Evolutionary conservation across 2,888 invertebrate genomes (phyloP).

Genomic region (Stictocephala bisonia): DNA sequence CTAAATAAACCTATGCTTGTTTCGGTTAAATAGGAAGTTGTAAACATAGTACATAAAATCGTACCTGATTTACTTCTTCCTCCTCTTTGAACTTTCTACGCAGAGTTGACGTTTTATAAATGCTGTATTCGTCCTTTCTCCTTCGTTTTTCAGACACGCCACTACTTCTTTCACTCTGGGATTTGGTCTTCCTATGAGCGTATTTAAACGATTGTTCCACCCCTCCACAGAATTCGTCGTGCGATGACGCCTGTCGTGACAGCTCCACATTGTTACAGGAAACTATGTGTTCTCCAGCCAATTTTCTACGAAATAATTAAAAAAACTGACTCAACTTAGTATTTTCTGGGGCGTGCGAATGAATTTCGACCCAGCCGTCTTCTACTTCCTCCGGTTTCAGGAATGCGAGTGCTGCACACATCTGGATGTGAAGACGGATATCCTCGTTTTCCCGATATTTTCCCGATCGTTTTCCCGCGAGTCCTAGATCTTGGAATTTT

Average conservation of each 20-base stretch:
- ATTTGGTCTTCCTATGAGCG: neutral
- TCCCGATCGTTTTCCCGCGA: too few relatives aligned
- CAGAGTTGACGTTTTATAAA: too few relatives aligned
- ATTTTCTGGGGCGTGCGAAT: conserved; percentile 10
- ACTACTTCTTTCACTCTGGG: neutral
- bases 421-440: conserved; percentile 2
- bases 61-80: too few relatives aligned
- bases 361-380: conserved; percentile 13
- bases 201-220: conserved; percentile 22
- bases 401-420: conserved; percentile 29
- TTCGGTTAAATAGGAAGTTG: too few relatives aligned
- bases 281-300: neutral
- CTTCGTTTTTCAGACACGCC: conserved; percentile 3
- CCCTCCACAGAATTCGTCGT: conserved; percentile 31
- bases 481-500: conserved; percentile 1
- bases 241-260: conserved; percentile 8
- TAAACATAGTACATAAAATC: too few relatives aligned
- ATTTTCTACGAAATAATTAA: conserved; percentile 18
- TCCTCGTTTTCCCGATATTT: conserved; percentile 8
- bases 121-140: conserved; percentile 12
- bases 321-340: neutral
- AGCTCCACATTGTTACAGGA: conserved; percentile 17
- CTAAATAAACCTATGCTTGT: too few relatives aligned
- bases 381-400: conserved; percentile 8
- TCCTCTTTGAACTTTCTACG: too few relatives aligned